Evolutionary conservation across 1,140 invertebrate species (phyloP), one percentile per base, ranked within the genome.

Genomic region (Zaprionus vittiger): DNA sequence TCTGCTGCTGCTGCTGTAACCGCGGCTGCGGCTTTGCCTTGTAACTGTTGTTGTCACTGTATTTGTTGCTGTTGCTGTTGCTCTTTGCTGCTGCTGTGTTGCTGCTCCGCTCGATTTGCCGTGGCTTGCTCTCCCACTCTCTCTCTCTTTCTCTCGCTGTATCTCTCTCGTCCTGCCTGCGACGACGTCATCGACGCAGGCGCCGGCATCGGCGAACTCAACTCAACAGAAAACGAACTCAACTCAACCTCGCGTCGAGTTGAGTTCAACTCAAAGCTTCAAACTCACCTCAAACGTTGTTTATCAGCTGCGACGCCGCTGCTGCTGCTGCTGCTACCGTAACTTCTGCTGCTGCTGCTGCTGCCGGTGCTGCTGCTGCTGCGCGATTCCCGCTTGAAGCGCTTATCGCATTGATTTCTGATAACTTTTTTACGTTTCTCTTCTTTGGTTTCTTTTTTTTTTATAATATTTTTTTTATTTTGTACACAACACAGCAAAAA

Each of bases 31-130:
- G 41, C 41, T 47, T 47, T 17, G n/a, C 47, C 41, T 38, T 73
- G 70, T 56, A 54, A 67, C 63, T 80, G 73, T 52, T 28, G 61
- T 64, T 75, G 71, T 52, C 31, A 52, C 47, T 72, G 80, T 81
- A 61, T 52, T 76, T 83, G 77, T 81, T 73, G 81, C 81, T 81
- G 73, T 73, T 64, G 73, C 73, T 64, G 47, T 81, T 78, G 63
- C 17, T 61, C 17, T n/a, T 31, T 52, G 60, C 41, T 20, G 5
- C 15, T 22, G 55, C 79, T 76, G 57, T 49, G 59, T 62, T 69
- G 22, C 38, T 71, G 61, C 44, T 31, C 38, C 26, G 73, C 73
- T 64, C 67, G 41, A 59, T 75, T 69, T 54, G 24, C 26, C 4
- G 2, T 57, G 26, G 15, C 12, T 31, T 7, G 55, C 41, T 67